Conservation (phyloP, 2,888 invertebrate genomes). For the Lampropteryx suffumata region DNA sequence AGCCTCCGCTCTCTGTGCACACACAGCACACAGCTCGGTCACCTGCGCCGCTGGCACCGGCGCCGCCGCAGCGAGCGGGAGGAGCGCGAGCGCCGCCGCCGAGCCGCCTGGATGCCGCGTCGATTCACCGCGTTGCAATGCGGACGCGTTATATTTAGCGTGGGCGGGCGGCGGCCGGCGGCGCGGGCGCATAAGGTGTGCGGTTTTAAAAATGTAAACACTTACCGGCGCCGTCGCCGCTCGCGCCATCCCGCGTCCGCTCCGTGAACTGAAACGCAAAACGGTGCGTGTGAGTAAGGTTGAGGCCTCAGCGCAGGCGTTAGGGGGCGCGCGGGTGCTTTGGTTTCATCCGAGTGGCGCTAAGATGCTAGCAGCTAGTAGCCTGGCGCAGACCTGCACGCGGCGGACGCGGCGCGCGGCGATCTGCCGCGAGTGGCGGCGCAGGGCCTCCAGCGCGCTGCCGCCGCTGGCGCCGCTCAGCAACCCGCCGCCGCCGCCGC, state of each 20-base stretch:
- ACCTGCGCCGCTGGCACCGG: conserved; percentile 49
- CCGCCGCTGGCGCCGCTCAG: conserved; percentile 87
- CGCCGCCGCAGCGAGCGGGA: conserved; percentile 21
- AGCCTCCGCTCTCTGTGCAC: conserved; percentile 69
- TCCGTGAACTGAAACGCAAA: conserved; percentile 74
- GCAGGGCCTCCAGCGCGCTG: conserved; percentile 88
- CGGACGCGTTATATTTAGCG: conserved; percentile 19
- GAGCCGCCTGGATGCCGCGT: conserved; percentile 13
- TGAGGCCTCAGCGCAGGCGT: conserved; percentile 3
- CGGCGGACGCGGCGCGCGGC: conserved; percentile 91
- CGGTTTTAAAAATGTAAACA: conserved; percentile 36
- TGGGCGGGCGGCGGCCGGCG: conserved; percentile 24
- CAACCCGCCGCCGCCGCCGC: conserved; percentile 86
- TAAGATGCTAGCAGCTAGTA: no score
- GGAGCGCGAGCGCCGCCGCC: conserved; percentile 22
- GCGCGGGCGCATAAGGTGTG: conserved; percentile 19
- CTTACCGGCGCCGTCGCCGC: conserved; percentile 72
- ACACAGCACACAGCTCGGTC: conserved; percentile 43
- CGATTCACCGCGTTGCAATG: conserved; percentile 48
- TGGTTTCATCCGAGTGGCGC: no score
- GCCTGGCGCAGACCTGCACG: no score
- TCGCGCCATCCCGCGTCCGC: conserved; percentile 72
- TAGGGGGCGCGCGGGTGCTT: no score
- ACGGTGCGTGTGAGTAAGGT: conserved; percentile 30
- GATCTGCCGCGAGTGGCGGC: conserved; percentile 93